Evolutionary conservation across 2,113 vertebrate species (phyloP).

Genomic region (Prochilodus magdalenae): DNA sequence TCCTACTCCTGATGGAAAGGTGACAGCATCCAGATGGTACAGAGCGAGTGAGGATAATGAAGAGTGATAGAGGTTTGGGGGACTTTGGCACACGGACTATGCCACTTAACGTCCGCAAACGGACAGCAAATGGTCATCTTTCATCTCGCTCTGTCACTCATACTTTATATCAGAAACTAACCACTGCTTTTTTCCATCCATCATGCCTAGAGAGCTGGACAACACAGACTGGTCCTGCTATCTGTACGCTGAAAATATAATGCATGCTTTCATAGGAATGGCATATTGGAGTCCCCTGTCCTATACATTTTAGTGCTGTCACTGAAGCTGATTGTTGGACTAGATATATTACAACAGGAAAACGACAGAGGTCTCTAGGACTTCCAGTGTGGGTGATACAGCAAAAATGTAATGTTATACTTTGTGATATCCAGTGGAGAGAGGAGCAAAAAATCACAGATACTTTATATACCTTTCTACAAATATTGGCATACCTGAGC

Average conservation of each 20-base stretch:
- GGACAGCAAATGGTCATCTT: constrained; percentile 43
- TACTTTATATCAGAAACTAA: constrained; percentile 22
- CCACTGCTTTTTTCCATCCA: constrained; percentile 7
- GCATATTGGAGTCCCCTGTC: too few relatives aligned
- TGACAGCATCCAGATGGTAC: constrained; percentile 56
- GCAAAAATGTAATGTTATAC: too few relatives aligned
- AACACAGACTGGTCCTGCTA: constrained; percentile 19
- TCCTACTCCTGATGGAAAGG: constrained; percentile 31
- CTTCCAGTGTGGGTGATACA: too few relatives aligned
- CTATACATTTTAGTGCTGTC: too few relatives aligned
- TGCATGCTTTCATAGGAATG: too few relatives aligned
- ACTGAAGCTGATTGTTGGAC: too few relatives aligned
- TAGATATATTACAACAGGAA: too few relatives aligned
- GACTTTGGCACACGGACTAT: constrained; percentile 40
- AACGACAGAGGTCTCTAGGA: too few relatives aligned
- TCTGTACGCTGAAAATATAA: not conserved
- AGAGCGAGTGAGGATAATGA: constrained; percentile 52
- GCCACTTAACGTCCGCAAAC: constrained; percentile 44
- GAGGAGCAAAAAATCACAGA: too few relatives aligned
- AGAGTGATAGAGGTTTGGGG: constrained; percentile 45
- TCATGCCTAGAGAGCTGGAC: not conserved
- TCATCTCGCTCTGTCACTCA: constrained; percentile 54
- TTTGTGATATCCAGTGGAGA: too few relatives aligned
- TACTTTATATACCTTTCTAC: too few relatives aligned
- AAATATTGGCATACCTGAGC: too few relatives aligned